Evolutionary conservation across 2,113 vertebrate genomes (phyloP), one percentile per base, ranked within the genome.

Genomic region (Ptychochromis oligacanthus): DNA sequence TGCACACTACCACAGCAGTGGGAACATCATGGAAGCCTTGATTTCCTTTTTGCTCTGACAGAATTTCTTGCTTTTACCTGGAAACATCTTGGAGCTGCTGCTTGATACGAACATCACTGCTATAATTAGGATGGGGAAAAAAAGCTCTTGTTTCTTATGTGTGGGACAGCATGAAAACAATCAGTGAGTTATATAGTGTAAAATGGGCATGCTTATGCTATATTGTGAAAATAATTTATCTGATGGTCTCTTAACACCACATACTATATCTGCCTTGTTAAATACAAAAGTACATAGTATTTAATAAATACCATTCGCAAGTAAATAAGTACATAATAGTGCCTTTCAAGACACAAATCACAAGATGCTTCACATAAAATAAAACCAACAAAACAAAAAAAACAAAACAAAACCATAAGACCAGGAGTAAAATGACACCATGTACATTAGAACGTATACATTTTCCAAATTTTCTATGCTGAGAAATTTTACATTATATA

Each of bases 1-100:
- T 40, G 59, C 49, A 70, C 22, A 80, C 77, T 11, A 15, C 38
- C 0, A 17, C 31, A 58, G 79, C 62, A 46, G 34, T 80, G 61
- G 75, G 61, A 62, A 82, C 75, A 81, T 54, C 79, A 79, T 75
- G 58, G 82, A 80, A 91, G 55, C 58, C 84, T 82, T 81, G 36
- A 80, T 90, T 91, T 91, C 86, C 81, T 62, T n/a, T 75, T 75
- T 82, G 58, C 64, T 56, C 65, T 88, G 7, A 79, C 59, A 64
- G 40, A 54, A 38, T 38, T 43, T 79, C 62, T 87, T 84, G 20
- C 40, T 87, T 34, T 56, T 36, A 67, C 64, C 54, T 85, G 36
- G 46, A 75, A 72, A 84, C 26, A 8, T 58, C 24, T 78, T 12
- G 1, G 18, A 59, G 52, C 24, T 49, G 43, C 62, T 46, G 38